These are phyloP conservation scores for Mesorhabditis spiculigera DNA, from an alignment of 2,888 invertebrate species.

Conservation along the genomic window DNA sequence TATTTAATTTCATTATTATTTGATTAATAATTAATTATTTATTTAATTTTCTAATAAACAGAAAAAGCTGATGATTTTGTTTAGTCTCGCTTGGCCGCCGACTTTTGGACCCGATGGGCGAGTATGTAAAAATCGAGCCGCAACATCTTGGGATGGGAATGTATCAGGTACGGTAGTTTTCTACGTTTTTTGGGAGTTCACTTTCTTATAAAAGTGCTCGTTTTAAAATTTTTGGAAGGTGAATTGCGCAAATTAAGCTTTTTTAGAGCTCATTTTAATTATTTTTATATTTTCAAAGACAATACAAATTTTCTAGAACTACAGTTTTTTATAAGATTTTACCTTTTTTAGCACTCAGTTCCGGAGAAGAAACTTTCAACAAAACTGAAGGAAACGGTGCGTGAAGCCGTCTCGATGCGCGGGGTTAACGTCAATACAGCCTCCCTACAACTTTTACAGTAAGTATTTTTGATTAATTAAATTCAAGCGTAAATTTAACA, in stretches of 20 bases:
- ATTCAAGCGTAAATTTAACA: no score
- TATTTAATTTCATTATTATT: not conserved
- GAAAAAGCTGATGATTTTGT: constrained; percentile 11
- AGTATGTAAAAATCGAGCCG: constrained; percentile 87
- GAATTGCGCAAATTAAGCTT: no score
- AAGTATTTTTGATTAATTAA: constrained; percentile 31
- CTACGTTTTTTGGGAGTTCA: not conserved
- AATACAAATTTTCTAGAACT: no score
- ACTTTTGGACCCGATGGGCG: constrained; percentile 83
- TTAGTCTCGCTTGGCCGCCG: constrained; percentile 74
- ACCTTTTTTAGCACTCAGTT: constrained; percentile 74
- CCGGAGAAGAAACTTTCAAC: constrained; percentile 72
- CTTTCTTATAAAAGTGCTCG: no score
- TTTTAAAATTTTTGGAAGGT: not conserved
- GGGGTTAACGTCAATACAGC: constrained; percentile 87
- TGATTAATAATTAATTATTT: constrained; percentile 6
- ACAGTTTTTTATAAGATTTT: no score
- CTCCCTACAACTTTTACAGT: constrained; percentile 77
- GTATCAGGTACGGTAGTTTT: constrained; percentile 66
- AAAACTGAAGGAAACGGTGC: constrained; percentile 76
- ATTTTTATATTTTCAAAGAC: no score
- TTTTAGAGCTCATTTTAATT: no score
- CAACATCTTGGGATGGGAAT: constrained; percentile 89
- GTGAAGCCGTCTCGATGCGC: constrained; percentile 86
- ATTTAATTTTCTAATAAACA: not conserved